A percentile compares a stretch with the other conserved stretches of the same genome.
Evolutionary conservation across 2,113 vertebrate species (phyloP).

Genomic region (Sorex araneus): DNA sequence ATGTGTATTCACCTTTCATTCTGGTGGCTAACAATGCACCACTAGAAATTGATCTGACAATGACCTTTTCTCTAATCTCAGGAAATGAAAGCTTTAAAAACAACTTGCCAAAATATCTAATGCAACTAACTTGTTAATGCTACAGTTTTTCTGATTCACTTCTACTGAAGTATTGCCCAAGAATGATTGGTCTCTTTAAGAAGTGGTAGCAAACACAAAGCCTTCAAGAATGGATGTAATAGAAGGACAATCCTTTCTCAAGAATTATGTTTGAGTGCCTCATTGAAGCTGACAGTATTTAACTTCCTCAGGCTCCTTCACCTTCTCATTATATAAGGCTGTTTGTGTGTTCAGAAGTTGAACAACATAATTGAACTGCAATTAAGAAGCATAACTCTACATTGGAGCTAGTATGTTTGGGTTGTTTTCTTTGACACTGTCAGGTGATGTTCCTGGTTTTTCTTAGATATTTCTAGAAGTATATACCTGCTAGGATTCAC

Average conservation of each 20-base stretch:
- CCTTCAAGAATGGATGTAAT: not conserved
- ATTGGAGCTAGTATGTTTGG: not conserved
- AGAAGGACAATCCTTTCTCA: constrained; percentile 65
- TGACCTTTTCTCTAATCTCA: constrained; percentile 10
- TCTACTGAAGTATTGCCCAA: not conserved
- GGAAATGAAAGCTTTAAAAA: not conserved
- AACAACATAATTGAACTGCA: constrained; percentile 59
- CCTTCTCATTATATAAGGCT: constrained; percentile 21
- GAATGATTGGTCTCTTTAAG: constrained; percentile 42
- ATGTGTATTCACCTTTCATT: not conserved
- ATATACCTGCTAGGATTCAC: not conserved
- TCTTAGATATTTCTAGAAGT: not conserved
- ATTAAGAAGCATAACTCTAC: not conserved
- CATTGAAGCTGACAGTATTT: constrained; percentile 45
- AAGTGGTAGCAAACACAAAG: constrained; percentile 8
- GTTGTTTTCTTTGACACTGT: not conserved
- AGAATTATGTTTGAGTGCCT: constrained; percentile 15
- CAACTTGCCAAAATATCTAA: not conserved
- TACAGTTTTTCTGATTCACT: not conserved
- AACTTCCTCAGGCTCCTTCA: constrained; percentile 32
- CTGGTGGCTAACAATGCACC: not conserved
- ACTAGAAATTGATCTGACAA: too few species aligned
- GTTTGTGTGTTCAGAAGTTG: constrained; percentile 12
- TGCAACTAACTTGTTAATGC: not conserved
- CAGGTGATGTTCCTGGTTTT: not conserved